Evolutionary conservation across 2,888 invertebrate species (phyloP).

Genomic region (Bimastos eiseni): DNA sequence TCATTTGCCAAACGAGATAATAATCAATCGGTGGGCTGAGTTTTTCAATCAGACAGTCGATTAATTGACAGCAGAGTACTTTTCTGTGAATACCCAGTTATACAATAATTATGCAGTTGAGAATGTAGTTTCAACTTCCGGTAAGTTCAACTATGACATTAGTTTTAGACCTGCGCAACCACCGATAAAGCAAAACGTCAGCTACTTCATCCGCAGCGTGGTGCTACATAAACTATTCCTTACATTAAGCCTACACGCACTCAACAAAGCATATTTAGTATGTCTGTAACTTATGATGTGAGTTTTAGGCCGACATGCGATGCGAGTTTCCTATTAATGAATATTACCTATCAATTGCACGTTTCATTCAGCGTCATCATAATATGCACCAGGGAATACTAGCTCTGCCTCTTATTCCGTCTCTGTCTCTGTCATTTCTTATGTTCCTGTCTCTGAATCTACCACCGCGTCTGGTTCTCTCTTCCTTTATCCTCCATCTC

Average conservation of each 20-base stretch:
- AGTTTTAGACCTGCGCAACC: background rate
- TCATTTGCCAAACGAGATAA: too few relatives aligned
- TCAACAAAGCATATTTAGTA: too few relatives aligned
- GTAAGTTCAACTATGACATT: too few relatives aligned
- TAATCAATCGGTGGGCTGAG: too few relatives aligned
- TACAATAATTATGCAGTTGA: too few relatives aligned
- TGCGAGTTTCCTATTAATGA: background rate
- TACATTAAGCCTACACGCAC: background rate
- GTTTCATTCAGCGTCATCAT: background rate
- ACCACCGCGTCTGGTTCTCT: background rate
- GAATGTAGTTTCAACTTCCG: background rate
- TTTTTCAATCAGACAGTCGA: too few relatives aligned
- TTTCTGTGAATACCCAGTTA: background rate
- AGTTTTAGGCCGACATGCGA: background rate
- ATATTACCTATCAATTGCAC: background rate
- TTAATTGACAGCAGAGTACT: background rate
- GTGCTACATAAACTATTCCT: background rate
- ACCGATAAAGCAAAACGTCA: background rate
- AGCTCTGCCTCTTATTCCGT: background rate
- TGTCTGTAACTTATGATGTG: background rate
- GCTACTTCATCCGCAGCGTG: background rate
- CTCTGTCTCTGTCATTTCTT: conserved; percentile 17
- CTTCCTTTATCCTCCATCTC: background rate
- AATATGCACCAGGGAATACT: background rate
- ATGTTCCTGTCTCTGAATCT: conserved; percentile 1